These are phyloP conservation scores for Montifringilla adamsi DNA, from an alignment of 2,113 vertebrate genomes.

Conservation along the genomic window DNA sequence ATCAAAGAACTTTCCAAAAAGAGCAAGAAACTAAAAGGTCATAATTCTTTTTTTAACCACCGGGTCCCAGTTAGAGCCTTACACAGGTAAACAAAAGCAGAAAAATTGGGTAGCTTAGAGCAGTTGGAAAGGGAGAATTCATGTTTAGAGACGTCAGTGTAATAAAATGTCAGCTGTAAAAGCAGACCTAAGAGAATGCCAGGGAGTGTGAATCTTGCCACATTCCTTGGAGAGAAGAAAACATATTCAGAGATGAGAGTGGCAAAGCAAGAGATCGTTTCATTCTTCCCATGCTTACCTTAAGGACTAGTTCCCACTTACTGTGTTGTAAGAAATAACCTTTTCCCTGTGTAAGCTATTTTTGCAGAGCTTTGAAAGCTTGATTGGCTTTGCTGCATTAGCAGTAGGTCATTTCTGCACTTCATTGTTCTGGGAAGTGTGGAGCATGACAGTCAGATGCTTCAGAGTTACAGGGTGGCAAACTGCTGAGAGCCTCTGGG, in stretches of 20 bases:
- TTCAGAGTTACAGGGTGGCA: not conserved
- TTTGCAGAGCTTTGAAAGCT: not conserved
- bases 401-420: not conserved
- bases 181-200: not conserved
- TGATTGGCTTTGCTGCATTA: not conserved
- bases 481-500: slow-evolving; percentile 2
- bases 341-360: not conserved
- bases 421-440: not conserved
- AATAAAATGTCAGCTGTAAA: not conserved
- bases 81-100: not conserved
- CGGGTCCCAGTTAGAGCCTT: not conserved
- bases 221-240: not conserved
- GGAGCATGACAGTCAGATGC: not conserved
- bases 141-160: not conserved
- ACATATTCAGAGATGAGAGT: not conserved
- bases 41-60: not conserved
- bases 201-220: not conserved
- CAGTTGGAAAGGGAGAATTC: not conserved
- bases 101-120: not conserved
- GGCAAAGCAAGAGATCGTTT: not conserved
- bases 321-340: not conserved
- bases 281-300: not conserved
- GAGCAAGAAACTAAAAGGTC: not conserved
- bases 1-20: not conserved
- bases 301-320: not conserved